These are phyloP conservation scores for Chauna torquata DNA, from an alignment of 2,113 vertebrate genomes.

Conservation along the genomic window DNA sequence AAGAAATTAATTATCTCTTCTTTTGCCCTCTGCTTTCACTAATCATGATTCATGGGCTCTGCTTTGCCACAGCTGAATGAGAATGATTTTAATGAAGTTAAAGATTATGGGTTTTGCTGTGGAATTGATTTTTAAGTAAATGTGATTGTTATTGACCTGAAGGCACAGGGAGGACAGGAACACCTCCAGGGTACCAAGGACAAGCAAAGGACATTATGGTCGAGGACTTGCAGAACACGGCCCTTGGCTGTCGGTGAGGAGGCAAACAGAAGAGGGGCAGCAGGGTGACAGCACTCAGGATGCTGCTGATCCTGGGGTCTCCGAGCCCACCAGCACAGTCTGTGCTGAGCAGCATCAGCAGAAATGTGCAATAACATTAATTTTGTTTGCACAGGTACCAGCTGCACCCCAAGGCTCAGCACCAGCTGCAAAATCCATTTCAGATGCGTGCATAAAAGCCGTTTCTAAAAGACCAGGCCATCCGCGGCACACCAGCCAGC, in stretches of 20 bases:
- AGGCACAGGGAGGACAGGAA: background rate
- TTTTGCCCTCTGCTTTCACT: background rate
- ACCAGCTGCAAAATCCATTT: background rate
- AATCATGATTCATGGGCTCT: background rate
- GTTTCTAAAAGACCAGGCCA: fast-evolving
- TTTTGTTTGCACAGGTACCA: background rate
- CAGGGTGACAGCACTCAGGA: background rate
- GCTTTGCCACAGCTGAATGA: background rate
- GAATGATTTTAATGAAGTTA: constrained; percentile 9
- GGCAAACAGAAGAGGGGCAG: background rate
- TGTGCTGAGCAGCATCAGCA: background rate
- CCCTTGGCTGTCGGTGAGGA: background rate
- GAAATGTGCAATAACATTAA: fast-evolving
- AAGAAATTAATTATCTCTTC: constrained; percentile 28
- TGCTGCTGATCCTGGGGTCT: background rate
- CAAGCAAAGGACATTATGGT: background rate
- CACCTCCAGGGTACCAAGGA: background rate
- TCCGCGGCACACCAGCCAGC: background rate
- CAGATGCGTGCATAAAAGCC: background rate
- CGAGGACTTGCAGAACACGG: fast-evolving
- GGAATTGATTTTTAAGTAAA: background rate
- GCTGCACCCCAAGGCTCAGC: background rate
- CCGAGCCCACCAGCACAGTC: fast-evolving
- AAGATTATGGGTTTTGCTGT: background rate
- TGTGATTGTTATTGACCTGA: background rate